phyloP scores from a whole-genome alignment of 2,113 vertebrate genomes.

The Eira barbara region DNA sequence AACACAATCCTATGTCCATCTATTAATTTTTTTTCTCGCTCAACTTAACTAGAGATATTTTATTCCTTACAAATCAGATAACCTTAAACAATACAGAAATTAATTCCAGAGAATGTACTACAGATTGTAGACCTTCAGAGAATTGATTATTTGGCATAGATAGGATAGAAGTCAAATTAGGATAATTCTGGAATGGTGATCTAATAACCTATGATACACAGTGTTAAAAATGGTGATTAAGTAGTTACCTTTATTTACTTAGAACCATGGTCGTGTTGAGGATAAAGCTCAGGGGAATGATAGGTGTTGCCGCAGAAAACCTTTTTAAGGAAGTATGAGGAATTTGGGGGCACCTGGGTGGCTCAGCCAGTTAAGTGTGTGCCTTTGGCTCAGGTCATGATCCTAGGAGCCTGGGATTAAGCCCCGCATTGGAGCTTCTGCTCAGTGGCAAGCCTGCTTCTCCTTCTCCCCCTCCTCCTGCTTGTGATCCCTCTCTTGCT shows the following conservation, averaged over 20 bases:
- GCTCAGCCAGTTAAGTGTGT: too few relatives aligned
- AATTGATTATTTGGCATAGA: not conserved
- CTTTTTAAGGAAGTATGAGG: not conserved
- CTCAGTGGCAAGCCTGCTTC: too few relatives aligned
- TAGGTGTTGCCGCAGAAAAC: not conserved
- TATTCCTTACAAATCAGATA: not conserved
- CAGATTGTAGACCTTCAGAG: not conserved
- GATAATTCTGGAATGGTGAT: not conserved
- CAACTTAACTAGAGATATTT: not conserved
- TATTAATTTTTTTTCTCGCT: not conserved
- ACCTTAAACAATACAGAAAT: not conserved
- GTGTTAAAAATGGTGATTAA: slow-evolving; percentile 8
- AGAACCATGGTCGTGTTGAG: not conserved
- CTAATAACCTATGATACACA: not conserved
- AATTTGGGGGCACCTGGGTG: not conserved
- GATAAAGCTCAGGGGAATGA: not conserved
- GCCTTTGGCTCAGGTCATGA: too few relatives aligned
- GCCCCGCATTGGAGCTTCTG: too few relatives aligned
- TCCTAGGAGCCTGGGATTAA: too few relatives aligned
- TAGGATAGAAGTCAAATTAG: not conserved
- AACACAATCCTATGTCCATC: not conserved
- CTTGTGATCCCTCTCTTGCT: too few relatives aligned
- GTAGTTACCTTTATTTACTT: not conserved
- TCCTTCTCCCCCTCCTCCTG: too few relatives aligned
- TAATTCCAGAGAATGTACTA: not conserved